Conservation (phyloP, 2,113 vertebrate genomes). For the Vanacampus margaritifer region DNA sequence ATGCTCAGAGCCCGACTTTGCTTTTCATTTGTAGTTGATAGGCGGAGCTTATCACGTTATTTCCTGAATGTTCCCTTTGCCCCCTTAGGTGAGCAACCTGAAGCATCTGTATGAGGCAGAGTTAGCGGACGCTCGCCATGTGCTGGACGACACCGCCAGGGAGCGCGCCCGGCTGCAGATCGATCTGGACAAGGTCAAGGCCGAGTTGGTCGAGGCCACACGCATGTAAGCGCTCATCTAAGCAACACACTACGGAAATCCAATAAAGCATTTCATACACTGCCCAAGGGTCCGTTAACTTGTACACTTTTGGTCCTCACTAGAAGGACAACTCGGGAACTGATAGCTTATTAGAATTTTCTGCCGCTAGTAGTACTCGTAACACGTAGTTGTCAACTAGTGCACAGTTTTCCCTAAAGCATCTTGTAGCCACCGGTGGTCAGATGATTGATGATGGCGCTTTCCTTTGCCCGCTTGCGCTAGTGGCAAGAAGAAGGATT, state of each 20-base stretch:
- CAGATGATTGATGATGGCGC: too few relatives aligned
- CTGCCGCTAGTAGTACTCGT: too few relatives aligned
- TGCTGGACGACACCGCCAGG: conserved; percentile 89
- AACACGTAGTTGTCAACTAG: neutral
- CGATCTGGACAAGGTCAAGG: conserved; percentile 83
- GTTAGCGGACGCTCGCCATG: conserved; percentile 86
- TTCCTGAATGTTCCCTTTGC: neutral
- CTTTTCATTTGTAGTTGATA: too few relatives aligned
- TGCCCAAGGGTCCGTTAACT: too few relatives aligned
- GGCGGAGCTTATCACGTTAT: neutral
- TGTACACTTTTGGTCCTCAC: neutral
- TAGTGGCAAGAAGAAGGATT: conserved; percentile 89
- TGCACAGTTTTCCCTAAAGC: neutral
- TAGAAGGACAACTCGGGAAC: too few relatives aligned
- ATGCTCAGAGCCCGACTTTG: too few relatives aligned
- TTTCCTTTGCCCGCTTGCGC: conserved; percentile 10
- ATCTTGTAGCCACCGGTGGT: too few relatives aligned
- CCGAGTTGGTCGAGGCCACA: conserved; percentile 84
- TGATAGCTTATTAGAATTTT: too few relatives aligned
- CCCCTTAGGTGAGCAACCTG: conserved; percentile 81
- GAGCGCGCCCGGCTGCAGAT: conserved; percentile 92
- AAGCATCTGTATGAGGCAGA: conserved; percentile 90
- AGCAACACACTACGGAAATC: too few relatives aligned
- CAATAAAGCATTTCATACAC: neutral
- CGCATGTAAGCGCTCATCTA: conserved; percentile 60